A percentile compares a stretch with the other conserved stretches of the same genome.
phyloP scores from a whole-genome alignment of 2,888 invertebrate species.

The Nomada ferruginata region DNA sequence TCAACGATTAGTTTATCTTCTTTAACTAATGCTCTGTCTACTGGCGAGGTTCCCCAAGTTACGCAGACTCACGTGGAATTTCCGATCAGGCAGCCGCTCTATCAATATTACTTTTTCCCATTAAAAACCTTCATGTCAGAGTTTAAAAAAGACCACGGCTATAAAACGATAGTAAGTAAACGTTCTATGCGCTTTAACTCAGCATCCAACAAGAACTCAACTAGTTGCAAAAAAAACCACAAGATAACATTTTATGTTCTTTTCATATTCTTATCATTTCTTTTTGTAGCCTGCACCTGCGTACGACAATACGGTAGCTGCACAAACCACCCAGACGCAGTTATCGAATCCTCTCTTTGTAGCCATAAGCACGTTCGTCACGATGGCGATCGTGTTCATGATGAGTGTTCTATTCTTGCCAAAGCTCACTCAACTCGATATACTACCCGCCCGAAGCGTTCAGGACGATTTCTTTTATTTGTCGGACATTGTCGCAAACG shows the following conservation, averaged over 20 bases:
- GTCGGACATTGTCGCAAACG: slow-evolving; percentile 71
- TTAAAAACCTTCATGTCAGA: slow-evolving; percentile 85
- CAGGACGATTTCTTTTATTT: slow-evolving; percentile 73
- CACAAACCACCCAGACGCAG: slow-evolving; percentile 77
- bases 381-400: slow-evolving; percentile 86
- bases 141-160: slow-evolving; percentile 67
- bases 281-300: slow-evolving; percentile 62
- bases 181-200: background rate
- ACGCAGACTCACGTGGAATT: slow-evolving; percentile 63
- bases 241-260: background rate
- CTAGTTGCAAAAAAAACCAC: background rate
- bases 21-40: slow-evolving; percentile 66
- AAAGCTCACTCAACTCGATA: slow-evolving; percentile 80
- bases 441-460: slow-evolving; percentile 63
- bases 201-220: background rate
- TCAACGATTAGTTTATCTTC: slow-evolving; percentile 73
- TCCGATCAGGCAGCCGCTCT: slow-evolving; percentile 69
- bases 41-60: slow-evolving; percentile 65
- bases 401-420: slow-evolving; percentile 85
- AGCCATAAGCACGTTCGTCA: slow-evolving; percentile 86
- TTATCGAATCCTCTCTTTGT: slow-evolving; percentile 85
- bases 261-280: background rate
- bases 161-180: slow-evolving; percentile 70
- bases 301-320: slow-evolving; percentile 52
- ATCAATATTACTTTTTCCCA: slow-evolving; percentile 86